Conservation (phyloP, 2,113 vertebrate genomes). For the Egretta garzetta region DNA sequence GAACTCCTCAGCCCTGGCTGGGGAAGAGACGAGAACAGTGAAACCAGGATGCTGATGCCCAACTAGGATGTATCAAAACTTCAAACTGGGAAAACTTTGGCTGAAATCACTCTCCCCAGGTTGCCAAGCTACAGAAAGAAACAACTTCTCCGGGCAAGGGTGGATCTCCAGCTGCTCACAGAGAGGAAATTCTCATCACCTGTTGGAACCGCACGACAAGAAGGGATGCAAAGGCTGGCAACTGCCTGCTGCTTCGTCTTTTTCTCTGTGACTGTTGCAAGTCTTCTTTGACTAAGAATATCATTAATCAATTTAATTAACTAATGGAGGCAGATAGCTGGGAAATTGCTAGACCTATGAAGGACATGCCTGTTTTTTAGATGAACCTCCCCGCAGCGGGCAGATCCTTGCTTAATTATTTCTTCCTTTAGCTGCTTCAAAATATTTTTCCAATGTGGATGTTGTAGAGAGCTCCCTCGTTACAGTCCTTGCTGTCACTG, state of each 20-base stretch:
- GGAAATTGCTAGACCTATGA: neutral
- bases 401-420: neutral
- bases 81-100: neutral
- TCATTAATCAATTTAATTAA: neutral
- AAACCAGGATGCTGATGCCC: neutral
- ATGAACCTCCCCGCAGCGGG: neutral
- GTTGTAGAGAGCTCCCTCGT: neutral
- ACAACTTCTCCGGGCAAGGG: fast-evolving
- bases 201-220: neutral
- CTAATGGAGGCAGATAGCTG: neutral
- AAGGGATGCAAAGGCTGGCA: neutral
- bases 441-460: neutral
- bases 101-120: neutral
- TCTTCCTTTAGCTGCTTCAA: neutral
- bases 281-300: neutral
- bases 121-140: neutral
- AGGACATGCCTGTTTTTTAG: neutral
- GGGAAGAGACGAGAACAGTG: neutral
- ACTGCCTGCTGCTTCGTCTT: neutral
- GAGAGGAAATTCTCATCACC: neutral
- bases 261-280: neutral
- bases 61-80: neutral
- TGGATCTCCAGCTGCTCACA: neutral
- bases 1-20: neutral
- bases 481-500: fast-evolving